Evolutionary conservation across 2,888 invertebrate genomes (phyloP).

Genomic region (Bruchidius siliquastri): DNA sequence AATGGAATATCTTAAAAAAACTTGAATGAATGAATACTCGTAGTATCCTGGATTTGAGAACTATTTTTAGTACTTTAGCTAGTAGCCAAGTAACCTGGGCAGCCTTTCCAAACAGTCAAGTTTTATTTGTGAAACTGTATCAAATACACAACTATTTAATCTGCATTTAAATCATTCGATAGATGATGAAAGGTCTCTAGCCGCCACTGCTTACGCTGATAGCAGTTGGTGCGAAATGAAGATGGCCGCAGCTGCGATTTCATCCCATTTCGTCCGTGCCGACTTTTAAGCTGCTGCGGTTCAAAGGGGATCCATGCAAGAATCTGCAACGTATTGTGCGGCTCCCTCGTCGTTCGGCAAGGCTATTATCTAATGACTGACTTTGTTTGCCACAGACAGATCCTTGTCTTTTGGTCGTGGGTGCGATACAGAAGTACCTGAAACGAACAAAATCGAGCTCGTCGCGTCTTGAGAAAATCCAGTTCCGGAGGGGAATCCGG

Average conservation of each 20-base stretch:
- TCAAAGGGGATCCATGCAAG: background rate
- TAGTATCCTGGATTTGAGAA: too few species aligned
- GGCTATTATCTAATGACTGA: background rate
- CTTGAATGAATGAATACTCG: too few species aligned
- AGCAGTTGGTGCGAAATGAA: background rate
- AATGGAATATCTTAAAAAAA: too few species aligned
- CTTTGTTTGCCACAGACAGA: background rate
- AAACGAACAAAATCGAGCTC: background rate
- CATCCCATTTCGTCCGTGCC: background rate
- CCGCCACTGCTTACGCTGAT: background rate
- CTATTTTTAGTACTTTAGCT: too few species aligned
- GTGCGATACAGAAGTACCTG: background rate
- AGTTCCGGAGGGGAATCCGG: too few species aligned
- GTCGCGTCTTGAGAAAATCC: too few species aligned
- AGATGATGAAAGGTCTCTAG: background rate
- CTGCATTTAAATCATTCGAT: too few species aligned
- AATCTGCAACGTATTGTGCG: background rate
- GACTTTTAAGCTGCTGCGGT: background rate
- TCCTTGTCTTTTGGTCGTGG: background rate
- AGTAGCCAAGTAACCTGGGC: too few species aligned
- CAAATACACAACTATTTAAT: too few species aligned
- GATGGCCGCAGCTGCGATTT: background rate
- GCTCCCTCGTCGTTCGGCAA: background rate
- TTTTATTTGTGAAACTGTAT: too few species aligned
- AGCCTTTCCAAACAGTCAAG: too few species aligned